phyloP scores from a whole-genome alignment of 2,113 vertebrate species.

The Chionomys nivalis region DNA sequence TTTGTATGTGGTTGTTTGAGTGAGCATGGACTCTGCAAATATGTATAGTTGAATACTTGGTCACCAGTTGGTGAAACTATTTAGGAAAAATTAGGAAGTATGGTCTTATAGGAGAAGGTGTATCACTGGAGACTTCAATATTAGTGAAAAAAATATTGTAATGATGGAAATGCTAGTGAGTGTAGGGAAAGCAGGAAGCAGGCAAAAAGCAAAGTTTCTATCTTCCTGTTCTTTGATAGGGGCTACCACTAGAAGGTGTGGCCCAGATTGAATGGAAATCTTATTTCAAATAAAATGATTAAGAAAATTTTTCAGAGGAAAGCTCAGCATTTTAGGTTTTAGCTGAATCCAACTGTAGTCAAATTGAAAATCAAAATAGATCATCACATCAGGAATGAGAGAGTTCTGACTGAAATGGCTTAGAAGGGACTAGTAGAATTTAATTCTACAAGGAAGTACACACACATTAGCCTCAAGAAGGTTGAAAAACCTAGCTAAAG shows the following conservation, averaged over 20 bases:
- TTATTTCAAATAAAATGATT: background rate
- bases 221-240: background rate
- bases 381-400: background rate
- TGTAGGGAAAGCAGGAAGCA: background rate
- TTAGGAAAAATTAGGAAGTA: background rate
- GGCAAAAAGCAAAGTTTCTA: background rate
- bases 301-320: background rate
- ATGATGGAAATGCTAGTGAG: too few species aligned
- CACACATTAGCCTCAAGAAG: background rate
- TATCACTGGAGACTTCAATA: background rate
- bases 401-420: background rate
- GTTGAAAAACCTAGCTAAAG: background rate
- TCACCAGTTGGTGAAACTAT: background rate
- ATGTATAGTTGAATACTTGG: background rate
- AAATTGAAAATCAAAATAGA: background rate
- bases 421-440: background rate
- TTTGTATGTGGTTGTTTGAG: background rate
- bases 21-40: background rate
- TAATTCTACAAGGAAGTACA: background rate
- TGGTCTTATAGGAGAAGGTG: background rate
- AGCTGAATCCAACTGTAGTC: background rate
- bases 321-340: background rate
- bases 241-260: background rate
- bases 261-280: background rate
- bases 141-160: background rate